Evolutionary conservation across 2,888 invertebrate genomes (phyloP).

Genomic region (Machimus rusticus): DNA sequence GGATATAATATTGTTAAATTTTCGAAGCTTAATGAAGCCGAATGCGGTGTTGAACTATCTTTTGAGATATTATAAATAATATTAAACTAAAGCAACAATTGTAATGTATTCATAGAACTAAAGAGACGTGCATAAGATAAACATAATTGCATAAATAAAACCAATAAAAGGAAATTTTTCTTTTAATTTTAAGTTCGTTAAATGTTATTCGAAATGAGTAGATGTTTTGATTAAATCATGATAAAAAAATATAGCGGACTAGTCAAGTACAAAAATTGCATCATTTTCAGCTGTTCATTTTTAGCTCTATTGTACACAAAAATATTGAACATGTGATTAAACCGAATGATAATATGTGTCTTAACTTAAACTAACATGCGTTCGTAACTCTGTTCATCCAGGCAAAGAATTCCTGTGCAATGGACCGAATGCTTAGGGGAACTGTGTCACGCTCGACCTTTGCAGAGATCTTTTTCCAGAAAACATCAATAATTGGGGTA

Average conservation of each 20-base stretch:
- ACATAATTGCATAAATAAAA: background rate
- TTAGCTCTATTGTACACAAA: background rate
- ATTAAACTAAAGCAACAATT: background rate
- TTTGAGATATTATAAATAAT: background rate
- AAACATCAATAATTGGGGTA: background rate
- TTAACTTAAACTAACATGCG: background rate
- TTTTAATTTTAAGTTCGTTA: background rate
- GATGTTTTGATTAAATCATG: background rate
- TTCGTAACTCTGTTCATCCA: background rate
- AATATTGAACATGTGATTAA: background rate
- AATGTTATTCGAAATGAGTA: background rate
- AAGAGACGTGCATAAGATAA: background rate
- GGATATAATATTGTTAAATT: slow-evolving; percentile 45
- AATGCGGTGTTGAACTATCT: background rate
- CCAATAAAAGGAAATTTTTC: background rate
- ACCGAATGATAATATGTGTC: background rate
- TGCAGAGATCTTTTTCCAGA: background rate
- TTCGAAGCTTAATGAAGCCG: background rate
- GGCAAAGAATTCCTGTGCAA: background rate
- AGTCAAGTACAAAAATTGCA: background rate
- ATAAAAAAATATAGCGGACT: background rate
- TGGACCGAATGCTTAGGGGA: background rate
- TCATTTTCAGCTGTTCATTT: background rate
- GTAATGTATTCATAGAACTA: background rate
- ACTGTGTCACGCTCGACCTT: background rate